Conservation (phyloP, 2,888 invertebrate genomes). For the Pammene fasciana region DNA sequence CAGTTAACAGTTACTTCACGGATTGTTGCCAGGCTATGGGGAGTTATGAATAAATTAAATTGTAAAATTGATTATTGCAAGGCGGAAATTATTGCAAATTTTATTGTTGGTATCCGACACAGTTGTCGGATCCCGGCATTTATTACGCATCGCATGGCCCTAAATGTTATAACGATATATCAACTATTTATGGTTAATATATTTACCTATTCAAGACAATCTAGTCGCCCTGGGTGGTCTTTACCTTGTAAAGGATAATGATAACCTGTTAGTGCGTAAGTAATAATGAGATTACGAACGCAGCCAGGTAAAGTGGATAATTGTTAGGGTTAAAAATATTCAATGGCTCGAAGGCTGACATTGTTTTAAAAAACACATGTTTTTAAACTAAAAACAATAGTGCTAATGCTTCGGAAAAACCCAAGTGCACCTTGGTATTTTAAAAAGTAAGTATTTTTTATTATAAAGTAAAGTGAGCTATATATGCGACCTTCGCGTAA, state of each 20-base stretch:
- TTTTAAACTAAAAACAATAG: neutral
- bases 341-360: neutral
- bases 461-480: no score
- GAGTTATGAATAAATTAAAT: conserved; percentile 63
- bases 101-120: conserved; percentile 4
- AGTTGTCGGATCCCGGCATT: neutral
- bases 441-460: no score
- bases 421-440: no score
- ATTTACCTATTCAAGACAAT: neutral
- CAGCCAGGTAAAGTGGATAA: neutral
- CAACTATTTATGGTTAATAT: neutral
- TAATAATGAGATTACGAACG: neutral
- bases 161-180: neutral
- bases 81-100: conserved; percentile 33
- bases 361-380: conserved; percentile 1
- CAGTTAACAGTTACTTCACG: conserved; percentile 72
- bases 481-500: no score
- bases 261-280: neutral
- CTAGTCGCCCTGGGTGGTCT: conserved; percentile 18
- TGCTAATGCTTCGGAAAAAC: no score
- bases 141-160: neutral
- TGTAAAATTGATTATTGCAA: conserved; percentile 52
- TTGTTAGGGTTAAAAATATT: neutral
- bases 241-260: conserved; percentile 12
- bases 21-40: conserved; percentile 68